These are phyloP conservation scores for Dendrolimus pini DNA, from an alignment of 2,888 invertebrate genomes.

Conservation along the genomic window DNA sequence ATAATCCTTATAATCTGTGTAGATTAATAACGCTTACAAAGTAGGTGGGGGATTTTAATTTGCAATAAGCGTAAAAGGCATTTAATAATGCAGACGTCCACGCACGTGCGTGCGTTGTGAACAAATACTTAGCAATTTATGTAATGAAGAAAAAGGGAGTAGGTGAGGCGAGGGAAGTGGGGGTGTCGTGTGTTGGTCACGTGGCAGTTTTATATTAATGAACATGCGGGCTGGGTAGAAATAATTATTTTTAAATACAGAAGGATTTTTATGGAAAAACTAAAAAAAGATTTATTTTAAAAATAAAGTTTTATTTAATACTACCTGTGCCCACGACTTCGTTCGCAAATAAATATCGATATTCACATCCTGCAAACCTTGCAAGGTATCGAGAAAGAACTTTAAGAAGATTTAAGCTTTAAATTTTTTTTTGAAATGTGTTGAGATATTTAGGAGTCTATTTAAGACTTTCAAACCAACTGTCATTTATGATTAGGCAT, in stretches of 20 bases:
- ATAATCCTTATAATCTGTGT: conserved; percentile 8
- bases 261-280: background rate
- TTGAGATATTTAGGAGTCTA: too few relatives aligned
- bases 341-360: too few relatives aligned
- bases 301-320: too few relatives aligned
- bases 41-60: conserved; percentile 50
- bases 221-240: conserved; percentile 21
- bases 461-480: too few relatives aligned
- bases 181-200: conserved; percentile 59
- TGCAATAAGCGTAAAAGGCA: conserved; percentile 75
- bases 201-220: conserved; percentile 62
- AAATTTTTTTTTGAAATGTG: too few relatives aligned
- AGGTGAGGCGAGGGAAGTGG: conserved; percentile 18
- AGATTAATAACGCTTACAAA: conserved; percentile 53
- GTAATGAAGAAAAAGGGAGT: conserved; percentile 60
- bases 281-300: too few relatives aligned
- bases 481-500: too few relatives aligned
- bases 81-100: conserved; percentile 75
- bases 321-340: too few relatives aligned
- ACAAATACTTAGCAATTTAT: conserved; percentile 67
- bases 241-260: background rate
- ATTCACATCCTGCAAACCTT: too few relatives aligned
- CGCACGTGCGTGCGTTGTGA: conserved; percentile 56
- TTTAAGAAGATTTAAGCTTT: too few relatives aligned
- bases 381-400: too few relatives aligned